Evolutionary conservation across 2,888 invertebrate species (phyloP), one percentile per base, ranked within the genome.

Genomic region (Eupelmus urozonus): DNA sequence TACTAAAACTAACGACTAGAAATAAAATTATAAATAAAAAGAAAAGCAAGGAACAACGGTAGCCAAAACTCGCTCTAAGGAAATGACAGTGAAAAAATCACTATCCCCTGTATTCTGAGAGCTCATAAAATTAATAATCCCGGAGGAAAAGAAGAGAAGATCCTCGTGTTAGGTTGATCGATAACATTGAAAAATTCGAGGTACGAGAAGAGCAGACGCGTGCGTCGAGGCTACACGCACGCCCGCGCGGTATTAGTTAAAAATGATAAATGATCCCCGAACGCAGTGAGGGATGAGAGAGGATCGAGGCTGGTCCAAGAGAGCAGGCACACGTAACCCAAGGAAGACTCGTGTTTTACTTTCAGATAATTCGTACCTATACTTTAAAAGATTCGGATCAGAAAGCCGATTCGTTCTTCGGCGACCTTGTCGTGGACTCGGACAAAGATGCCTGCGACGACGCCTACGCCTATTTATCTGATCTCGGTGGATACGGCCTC

Each of bases 381-480:
- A 91, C 91, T 71, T 92, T 96, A 84, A 95, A 95, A 85, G 91
- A 92, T 16, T 88, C 89, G 0, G 94, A 95, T 84, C 90, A 93
- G 85, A 95, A 94, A 84, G 93, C 94, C 69, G 93, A 94, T 81
- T 94, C 95, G 0, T 96, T 96, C 91, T 95, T 96, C 85, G 96
- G 95, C 1, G 96, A 96, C 87, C 93, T 95, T 84, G 90, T 94
- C 1, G 93, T 96, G 0, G 96, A 96, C 84, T 92, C 93, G 0
- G 92, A 93, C 63, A 91, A 93, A 40, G 90, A 93, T n/a, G 92
- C 93, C 34, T 96, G 96, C 84, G 93, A 94, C 71, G 91, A 95
- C 80, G 94, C 96, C 0, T 94, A 92, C 85, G 95, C 95, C 0
- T 96, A 96, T 87, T 89, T 95, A 13, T 95, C 96, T 0, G 96